Base-by-base conservation (phyloP, 2,113 vertebrate genomes). In the Lasiurus cinereus region DNA sequence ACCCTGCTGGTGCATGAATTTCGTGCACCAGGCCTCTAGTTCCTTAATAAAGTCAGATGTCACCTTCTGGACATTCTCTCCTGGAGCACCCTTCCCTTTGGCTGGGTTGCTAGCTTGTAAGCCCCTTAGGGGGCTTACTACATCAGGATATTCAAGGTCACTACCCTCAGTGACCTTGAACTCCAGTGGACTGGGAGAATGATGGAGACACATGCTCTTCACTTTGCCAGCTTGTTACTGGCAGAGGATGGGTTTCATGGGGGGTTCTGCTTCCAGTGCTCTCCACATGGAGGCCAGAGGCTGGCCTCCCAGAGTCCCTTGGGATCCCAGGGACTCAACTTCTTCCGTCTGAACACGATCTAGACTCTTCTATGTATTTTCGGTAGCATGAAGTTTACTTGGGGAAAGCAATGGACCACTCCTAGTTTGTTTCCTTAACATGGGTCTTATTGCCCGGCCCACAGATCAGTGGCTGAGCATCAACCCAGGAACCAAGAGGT, bases 1-100 rank as follows among this genome's bases (percentile, higher is more conserved):
- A 54, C 52, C 52, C 18, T 18, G 19, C 18, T 19, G 52, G 22
- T 59, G 22, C 56, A 59, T 0, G 9, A 59, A 24, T 59, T 59
- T 59, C 22, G 9, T 59, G 21, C 56, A 59, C 56, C 22, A 22
- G 21, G 56, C 56, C 56, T 59, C 22, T 59, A 24, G 56, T 59
- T 92, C 39, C 13, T 33, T 56, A 78, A 50, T 56, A 67, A 73
- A 90, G 50, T 79, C 91, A 78, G 19, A 82, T 52, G 54, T 21
- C 52, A 46, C 50, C 29, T 93, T 86, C 64, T 85, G 67, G 85
- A 48, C 39, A 39, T 93, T 88, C 83, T 91, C 15, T 77, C 52
- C 12, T 24, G 18, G 48, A 74, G 33, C 52, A 72, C 31, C 43
- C 36, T 93, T 59, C n/a, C 33, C 54, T 90, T 67, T 95, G 52